phyloP scores from a whole-genome alignment of 64 coral and sea anemone species.

The Pachyseris speciosa region DNA sequence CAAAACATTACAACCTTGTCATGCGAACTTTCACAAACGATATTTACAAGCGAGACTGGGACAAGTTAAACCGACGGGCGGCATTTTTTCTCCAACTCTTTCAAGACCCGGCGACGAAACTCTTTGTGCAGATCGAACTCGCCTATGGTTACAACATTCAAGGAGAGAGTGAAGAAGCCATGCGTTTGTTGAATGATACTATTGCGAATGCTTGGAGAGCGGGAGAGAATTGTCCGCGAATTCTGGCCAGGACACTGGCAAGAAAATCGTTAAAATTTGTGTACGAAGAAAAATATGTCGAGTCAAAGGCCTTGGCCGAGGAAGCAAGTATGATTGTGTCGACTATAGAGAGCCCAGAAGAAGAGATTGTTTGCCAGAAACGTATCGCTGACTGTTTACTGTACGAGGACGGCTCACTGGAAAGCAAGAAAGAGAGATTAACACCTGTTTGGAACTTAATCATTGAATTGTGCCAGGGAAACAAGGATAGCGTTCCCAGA shows the following conservation, averaged over 20 bases:
- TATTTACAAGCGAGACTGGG: background rate
- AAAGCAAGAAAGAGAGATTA: background rate
- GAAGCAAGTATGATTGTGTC: conserved; percentile 26
- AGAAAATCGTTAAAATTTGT: background rate
- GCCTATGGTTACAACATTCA: background rate
- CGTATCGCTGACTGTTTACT: conserved; percentile 5
- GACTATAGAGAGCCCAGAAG: conserved; percentile 19
- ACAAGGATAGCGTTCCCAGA: background rate
- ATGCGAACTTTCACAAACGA: background rate
- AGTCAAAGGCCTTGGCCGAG: background rate
- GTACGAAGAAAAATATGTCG: background rate
- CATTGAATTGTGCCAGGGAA: background rate
- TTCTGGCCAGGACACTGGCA: background rate
- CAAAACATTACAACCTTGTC: background rate
- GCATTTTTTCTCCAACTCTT: background rate
- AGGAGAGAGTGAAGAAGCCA: background rate
- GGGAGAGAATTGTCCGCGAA: background rate
- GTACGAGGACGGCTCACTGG: background rate
- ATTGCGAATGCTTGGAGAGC: background rate
- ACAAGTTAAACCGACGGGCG: background rate
- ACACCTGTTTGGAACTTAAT: background rate
- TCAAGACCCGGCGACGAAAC: background rate
- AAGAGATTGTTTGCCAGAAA: conserved; percentile 36
- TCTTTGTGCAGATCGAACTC: background rate
- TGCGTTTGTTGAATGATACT: background rate